Conservation (phyloP, 2,797 vertebrate genomes). For the Pyrocephalus nanus region DNA sequence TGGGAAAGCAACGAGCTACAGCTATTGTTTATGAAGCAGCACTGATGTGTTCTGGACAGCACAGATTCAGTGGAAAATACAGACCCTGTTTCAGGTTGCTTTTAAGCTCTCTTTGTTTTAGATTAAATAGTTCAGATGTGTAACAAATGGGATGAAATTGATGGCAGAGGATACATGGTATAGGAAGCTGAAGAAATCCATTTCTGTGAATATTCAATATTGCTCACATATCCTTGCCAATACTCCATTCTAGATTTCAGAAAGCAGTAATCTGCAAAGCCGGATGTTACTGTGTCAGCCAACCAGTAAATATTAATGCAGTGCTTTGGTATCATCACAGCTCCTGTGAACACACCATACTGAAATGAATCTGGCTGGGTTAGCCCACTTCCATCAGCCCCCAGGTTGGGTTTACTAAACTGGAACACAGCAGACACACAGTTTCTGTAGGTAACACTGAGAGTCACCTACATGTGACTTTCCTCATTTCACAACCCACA, state of each 20-base stretch:
- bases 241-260: not conserved
- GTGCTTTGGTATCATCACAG: not conserved
- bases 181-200: not conserved
- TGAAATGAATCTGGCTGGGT: not conserved
- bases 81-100: not conserved
- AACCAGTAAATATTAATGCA: not conserved
- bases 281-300: not conserved
- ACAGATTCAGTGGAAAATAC: not conserved
- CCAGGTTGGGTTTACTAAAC: not conserved
- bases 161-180: not conserved
- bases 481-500: slow-evolving; percentile 47
- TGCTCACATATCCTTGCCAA: not conserved
- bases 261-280: not conserved
- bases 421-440: not conserved
- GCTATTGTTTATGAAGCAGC: not conserved
- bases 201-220: not conserved
- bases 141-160: not conserved
- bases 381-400: not conserved
- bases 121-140: not conserved
- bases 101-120: not conserved
- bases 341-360: not conserved
- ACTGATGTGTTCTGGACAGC: not conserved
- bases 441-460: not conserved
- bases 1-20: not conserved
- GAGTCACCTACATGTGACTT: not conserved